phyloP scores from a whole-genome alignment of 2,888 invertebrate species.

The Nasonia oneida region DNA sequence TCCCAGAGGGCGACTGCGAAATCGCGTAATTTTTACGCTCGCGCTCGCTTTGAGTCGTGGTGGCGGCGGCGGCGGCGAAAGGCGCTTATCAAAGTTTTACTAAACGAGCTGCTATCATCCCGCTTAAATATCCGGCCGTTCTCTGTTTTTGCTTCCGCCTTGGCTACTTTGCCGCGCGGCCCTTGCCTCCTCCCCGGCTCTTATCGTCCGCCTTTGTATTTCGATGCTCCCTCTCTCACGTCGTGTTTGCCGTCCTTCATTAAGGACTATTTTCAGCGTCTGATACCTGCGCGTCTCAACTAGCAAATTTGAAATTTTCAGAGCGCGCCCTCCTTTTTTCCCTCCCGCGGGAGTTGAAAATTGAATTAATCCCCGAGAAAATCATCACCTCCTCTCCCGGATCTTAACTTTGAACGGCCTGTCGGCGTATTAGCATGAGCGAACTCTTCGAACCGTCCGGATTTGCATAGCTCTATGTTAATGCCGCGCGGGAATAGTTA shows the following conservation, averaged over 20 bases:
- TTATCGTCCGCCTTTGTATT: slow-evolving; percentile 56
- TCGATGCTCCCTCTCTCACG: slow-evolving; percentile 18
- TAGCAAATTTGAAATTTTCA: slow-evolving; percentile 39
- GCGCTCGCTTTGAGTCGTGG: background rate
- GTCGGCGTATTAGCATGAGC: slow-evolving; percentile 36
- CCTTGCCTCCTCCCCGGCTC: background rate
- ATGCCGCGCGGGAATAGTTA: slow-evolving; percentile 64
- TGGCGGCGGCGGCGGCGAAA: slow-evolving; percentile 58
- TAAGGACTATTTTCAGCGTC: slow-evolving; percentile 54
- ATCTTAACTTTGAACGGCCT: background rate
- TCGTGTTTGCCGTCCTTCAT: slow-evolving; percentile 50
- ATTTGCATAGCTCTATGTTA: slow-evolving; percentile 69
- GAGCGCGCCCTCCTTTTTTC: background rate
- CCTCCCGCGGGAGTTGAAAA: background rate
- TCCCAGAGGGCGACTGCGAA: slow-evolving; percentile 31
- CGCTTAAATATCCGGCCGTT: slow-evolving; percentile 70
- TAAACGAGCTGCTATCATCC: slow-evolving; percentile 72
- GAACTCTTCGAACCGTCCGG: slow-evolving; percentile 59
- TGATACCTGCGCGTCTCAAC: slow-evolving; percentile 24
- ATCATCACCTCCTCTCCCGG: background rate
- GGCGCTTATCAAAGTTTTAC: slow-evolving; percentile 73
- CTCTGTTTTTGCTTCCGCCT: slow-evolving; percentile 65
- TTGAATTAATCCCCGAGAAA: background rate
- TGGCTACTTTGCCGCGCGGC: slow-evolving; percentile 36
- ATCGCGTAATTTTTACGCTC: slow-evolving; percentile 49